Evolutionary conservation across 2,888 invertebrate species (phyloP), one percentile per base, ranked within the genome.

Genomic region (Apocheima hispidaria): DNA sequence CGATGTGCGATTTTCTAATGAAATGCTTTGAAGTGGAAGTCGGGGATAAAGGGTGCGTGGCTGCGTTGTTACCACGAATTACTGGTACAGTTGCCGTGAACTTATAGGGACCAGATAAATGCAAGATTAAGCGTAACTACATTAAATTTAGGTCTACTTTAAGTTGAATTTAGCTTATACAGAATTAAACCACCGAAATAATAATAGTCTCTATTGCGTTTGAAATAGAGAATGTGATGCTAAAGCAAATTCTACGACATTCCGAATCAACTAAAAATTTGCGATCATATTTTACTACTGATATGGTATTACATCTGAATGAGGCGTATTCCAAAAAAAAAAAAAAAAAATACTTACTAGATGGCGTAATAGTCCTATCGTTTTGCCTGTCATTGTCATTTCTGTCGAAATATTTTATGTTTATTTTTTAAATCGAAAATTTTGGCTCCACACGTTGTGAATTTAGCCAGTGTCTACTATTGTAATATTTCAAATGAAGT

Each of bases 1-100:
- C 36, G 54, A 50, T 44, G 50, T 50, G 54, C 54, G 54, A 60
- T 60, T 60, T 52, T 55, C 54, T 60, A 55, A 60, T 60, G 60
- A 60, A 60, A 60, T 46, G 43, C 44, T 38, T 20, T 35, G 41
- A 30, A 49, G 10, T 49, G 52, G 21, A 53, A 48, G 18, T 41
- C 53, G 36, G 21, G 16, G 40, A 54, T 53, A 49, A 55, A 50
- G 59, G 59, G 52, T 53, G 20, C 6, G 49, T 18, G 41, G 10
- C 10, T 16, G 51, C n/a, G n/a, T n/a, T n/a, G n/a, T 36, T 35
- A 51, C 28, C 28, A 14, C 44, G 30, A 58, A 58, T 46, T 51
- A 51, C 2, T 10, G 20, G 16, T n/a, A 2, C 23, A 10, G 16
- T 18, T 23, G 4, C 12, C 2, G 18, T n/a, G 5, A 41, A 6